A percentile compares a stretch with the other conserved stretches of the same genome.
phyloP scores from a whole-genome alignment of 1,140 invertebrate genomes.

The Babylonia areolata region DNA sequence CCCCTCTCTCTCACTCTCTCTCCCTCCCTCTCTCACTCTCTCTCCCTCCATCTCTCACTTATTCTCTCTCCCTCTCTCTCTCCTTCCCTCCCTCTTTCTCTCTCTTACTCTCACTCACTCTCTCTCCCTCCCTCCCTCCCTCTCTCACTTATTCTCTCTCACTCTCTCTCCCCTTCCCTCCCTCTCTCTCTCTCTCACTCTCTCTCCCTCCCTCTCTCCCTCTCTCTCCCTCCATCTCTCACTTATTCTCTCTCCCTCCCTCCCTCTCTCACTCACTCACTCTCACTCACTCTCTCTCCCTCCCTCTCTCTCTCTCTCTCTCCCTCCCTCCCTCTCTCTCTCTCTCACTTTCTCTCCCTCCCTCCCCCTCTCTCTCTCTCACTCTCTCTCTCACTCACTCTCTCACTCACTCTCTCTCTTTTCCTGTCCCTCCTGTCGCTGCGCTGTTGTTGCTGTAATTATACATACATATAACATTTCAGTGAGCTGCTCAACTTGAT shows the following conservation, averaged over 20 bases:
- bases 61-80: not conserved
- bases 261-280: not conserved
- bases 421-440: not conserved
- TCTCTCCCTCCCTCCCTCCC: not conserved
- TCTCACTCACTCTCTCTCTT: not conserved
- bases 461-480: too few species aligned
- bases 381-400: not conserved
- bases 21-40: too few species aligned
- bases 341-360: not conserved
- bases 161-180: not conserved
- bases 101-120: not conserved
- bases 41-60: too few species aligned
- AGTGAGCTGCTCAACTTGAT: too few species aligned
- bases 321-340: not conserved
- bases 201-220: not conserved
- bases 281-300: not conserved
- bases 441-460: too few species aligned
- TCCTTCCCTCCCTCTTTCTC: not conserved
- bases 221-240: conserved; percentile 6
- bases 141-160: not conserved
- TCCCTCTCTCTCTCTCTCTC: not conserved
- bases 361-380: not conserved
- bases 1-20: too few species aligned
- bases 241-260: not conserved
- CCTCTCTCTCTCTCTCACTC: not conserved